phyloP scores from a whole-genome alignment of 2,797 vertebrate genomes.

The Acestrorhynchus altus region DNA sequence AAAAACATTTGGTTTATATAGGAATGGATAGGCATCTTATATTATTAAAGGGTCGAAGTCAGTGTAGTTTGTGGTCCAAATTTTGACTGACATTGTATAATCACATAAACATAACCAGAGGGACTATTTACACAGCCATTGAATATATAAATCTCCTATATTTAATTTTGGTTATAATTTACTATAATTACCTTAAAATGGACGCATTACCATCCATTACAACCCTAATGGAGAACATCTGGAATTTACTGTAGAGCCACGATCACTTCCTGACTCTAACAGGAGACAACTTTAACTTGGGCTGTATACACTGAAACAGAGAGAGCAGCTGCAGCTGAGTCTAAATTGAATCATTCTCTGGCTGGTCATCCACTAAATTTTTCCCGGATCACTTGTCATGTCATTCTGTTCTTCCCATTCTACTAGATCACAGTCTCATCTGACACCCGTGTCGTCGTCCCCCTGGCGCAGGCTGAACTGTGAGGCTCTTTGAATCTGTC shows the following conservation, averaged over 20 bases:
- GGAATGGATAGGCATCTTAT: no score
- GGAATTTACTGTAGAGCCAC: background rate
- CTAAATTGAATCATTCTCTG: conserved; percentile 38
- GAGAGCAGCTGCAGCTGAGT: background rate
- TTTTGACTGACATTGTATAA: no score
- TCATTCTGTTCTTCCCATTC: conserved; percentile 19
- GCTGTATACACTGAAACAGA: background rate
- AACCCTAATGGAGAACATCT: background rate
- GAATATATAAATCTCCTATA: no score
- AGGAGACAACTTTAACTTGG: no score
- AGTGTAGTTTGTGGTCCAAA: no score
- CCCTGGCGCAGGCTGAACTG: conserved; percentile 29
- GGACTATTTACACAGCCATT: no score
- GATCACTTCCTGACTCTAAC: background rate
- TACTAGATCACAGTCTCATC: conserved; percentile 39
- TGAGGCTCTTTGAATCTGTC: conserved; percentile 43
- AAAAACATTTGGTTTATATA: no score
- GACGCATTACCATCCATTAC: no score
- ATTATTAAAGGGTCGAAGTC: no score
- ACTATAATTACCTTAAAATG: no score
- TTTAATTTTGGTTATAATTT: no score
- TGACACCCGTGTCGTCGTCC: conserved; percentile 33
- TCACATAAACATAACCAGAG: no score
- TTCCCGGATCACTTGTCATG: conserved; percentile 47
- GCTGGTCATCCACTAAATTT: conserved; percentile 32